A percentile compares a stretch with the other conserved stretches of the same genome.
Evolutionary conservation across 2,797 vertebrate species (phyloP).

Genomic region (Mus spretus): DNA sequence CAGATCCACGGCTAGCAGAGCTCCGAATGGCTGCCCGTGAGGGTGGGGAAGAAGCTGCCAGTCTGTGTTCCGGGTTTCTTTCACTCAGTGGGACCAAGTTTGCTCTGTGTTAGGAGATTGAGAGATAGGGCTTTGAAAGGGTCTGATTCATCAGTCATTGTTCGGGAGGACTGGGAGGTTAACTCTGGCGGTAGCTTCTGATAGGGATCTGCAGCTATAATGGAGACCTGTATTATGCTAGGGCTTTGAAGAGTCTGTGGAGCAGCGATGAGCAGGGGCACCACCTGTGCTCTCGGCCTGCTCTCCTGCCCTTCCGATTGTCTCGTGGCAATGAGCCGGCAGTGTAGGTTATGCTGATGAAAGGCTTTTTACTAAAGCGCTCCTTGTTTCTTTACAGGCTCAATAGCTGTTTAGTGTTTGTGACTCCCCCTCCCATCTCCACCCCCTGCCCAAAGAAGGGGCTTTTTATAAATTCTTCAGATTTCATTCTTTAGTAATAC

Average conservation of each 20-base stretch:
- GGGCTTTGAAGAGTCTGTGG: constrained; percentile 42
- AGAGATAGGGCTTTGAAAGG: constrained; percentile 32
- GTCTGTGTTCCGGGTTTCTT: not conserved
- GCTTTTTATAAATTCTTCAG: constrained; percentile 4
- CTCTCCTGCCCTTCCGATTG: not conserved
- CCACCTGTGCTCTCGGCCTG: not conserved
- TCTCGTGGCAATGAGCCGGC: not conserved
- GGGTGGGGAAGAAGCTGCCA: not conserved
- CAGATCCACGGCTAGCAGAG: not conserved
- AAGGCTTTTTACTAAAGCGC: not conserved
- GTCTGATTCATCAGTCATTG: constrained; percentile 9
- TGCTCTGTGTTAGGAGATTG: not conserved
- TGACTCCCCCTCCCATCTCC: not conserved
- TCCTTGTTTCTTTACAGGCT: not conserved
- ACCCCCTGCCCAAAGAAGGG: not conserved
- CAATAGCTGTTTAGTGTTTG: not conserved
- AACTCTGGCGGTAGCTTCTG: not conserved
- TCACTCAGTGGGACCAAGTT: constrained; percentile 6
- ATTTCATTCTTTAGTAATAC: not conserved
- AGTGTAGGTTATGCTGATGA: not conserved
- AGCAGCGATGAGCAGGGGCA: not conserved
- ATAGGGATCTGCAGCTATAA: rapidly evolving
- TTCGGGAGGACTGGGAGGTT: not conserved
- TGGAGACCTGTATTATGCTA: not conserved
- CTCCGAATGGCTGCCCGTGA: not conserved